These are phyloP conservation scores for Nomada hirtipes DNA, from an alignment of 2,888 invertebrate species.

Conservation along the genomic window DNA sequence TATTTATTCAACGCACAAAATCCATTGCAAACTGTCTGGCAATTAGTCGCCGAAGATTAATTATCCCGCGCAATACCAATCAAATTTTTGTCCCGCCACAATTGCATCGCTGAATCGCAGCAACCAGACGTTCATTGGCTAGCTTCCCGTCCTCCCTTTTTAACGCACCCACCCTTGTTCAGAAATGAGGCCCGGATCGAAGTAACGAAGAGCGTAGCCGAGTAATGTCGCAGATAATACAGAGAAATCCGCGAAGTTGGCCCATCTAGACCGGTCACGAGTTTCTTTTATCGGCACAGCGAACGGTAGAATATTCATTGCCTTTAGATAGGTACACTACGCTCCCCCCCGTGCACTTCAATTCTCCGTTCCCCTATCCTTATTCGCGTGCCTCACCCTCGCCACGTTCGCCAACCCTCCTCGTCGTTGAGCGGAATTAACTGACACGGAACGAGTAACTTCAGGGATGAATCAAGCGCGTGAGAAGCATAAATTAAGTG, in stretches of 20 bases:
- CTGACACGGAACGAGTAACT: conserved; percentile 67
- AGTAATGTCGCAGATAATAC: conserved; percentile 31
- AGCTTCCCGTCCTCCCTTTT: neutral
- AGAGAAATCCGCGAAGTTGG: conserved; percentile 33
- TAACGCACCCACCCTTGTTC: conserved; percentile 2
- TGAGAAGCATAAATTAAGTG: conserved; percentile 72
- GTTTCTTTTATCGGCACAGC: conserved; percentile 60
- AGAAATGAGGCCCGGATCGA: neutral
- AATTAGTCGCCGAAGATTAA: no score
- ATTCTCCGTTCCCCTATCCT: conserved; percentile 9
- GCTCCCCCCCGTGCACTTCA: neutral
- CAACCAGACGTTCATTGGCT: no score
- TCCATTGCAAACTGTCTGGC: no score
- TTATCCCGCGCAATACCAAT: no score
- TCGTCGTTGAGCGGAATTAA: conserved; percentile 64
- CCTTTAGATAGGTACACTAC: conserved; percentile 18
- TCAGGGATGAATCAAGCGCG: conserved; percentile 73
- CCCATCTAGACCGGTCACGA: conserved; percentile 54
- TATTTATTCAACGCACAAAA: no score
- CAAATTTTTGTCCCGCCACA: no score
- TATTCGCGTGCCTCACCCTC: conserved; percentile 22
- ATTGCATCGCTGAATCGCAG: neutral
- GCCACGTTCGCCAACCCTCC: neutral
- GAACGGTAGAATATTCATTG: conserved; percentile 44
- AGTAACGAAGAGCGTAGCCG: conserved; percentile 6